Base-by-base conservation (phyloP, 1,140 invertebrate genomes). In the Ips typographus region DNA sequence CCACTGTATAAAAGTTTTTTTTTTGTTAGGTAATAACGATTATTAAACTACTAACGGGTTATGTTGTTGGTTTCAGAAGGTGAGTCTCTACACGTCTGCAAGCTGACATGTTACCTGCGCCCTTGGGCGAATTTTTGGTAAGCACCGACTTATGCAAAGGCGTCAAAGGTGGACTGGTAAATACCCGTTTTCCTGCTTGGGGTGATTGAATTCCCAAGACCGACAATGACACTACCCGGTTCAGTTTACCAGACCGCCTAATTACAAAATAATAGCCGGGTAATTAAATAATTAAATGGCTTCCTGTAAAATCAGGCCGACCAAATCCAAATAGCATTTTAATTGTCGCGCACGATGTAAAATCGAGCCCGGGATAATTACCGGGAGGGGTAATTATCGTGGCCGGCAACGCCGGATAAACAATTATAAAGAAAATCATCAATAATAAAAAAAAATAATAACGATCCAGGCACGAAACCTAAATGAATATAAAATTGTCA, bases 321-420 rank as follows among this genome's bases (percentile, higher is more conserved):
- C 38, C 7, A 64, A n/a, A 75, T 72, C 72, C 64, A 77, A 76
- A 77, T 77, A 76, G 72, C 73, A 75, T 76, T 77, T 75, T 77
- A 77, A 77, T 77, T 76, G 73, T 73, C 44, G 61, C 57, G 38
- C 67, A 74, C 68, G 68, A 66, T 47, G 61, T 65, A 70, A 73
- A 57, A 71, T 63, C 42, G 39, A 22, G 22, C 22, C 22, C 22
- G 22, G 22, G 70, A 65, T 72, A 74, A 73, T 69, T 71, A 61
- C 69, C 40, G 57, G 2, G 63, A 42, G 44, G 62, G 65, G 65
- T 76, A 75, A 76, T 76, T 76, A 76, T 70, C 64, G 8, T 62
- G 65, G 61, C 70, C 66, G 37, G 76, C 73, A 76, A 77, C 76
- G 65, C 77, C 77, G 77, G 77, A 78, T 78, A 77, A 76, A 71